A percentile compares a stretch with the other conserved stretches of the same genome.
phyloP scores from a whole-genome alignment of 2,888 invertebrate species.

The Stomorhina lunata region DNA sequence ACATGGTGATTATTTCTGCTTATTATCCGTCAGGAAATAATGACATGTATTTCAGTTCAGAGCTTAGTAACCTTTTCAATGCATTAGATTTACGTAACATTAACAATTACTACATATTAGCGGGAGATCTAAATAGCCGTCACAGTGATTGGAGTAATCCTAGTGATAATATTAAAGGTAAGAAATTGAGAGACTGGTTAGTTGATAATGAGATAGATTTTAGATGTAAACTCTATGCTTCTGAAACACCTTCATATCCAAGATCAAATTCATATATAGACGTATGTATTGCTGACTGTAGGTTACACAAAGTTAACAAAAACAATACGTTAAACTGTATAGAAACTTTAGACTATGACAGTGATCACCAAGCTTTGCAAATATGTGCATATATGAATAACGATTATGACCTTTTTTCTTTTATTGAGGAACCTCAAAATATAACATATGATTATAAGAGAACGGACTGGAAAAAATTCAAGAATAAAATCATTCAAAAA shows the following conservation, averaged over 20 bases:
- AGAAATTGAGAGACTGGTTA: background rate
- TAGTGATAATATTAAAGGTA: background rate
- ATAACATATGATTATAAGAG: background rate
- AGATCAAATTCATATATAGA: background rate
- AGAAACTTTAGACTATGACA: background rate
- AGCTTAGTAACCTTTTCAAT: no score
- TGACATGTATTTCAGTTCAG: no score
- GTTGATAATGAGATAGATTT: background rate
- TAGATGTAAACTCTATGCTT: constrained; percentile 13
- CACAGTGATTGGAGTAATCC: background rate
- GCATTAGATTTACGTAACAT: background rate
- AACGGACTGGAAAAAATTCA: constrained; percentile 6
- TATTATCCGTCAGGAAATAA: background rate
- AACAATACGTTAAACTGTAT: background rate
- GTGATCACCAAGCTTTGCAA: constrained; percentile 8
- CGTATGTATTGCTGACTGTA: constrained; percentile 22
- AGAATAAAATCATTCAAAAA: background rate
- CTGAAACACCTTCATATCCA: background rate
- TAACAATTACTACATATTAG: background rate
- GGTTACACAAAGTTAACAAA: background rate
- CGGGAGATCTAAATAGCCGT: background rate
- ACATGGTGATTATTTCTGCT: background rate
- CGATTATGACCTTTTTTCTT: background rate
- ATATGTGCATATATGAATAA: background rate
- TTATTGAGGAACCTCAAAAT: background rate